phyloP scores from a whole-genome alignment of 2,888 invertebrate genomes.

The Campoplex nolae region DNA sequence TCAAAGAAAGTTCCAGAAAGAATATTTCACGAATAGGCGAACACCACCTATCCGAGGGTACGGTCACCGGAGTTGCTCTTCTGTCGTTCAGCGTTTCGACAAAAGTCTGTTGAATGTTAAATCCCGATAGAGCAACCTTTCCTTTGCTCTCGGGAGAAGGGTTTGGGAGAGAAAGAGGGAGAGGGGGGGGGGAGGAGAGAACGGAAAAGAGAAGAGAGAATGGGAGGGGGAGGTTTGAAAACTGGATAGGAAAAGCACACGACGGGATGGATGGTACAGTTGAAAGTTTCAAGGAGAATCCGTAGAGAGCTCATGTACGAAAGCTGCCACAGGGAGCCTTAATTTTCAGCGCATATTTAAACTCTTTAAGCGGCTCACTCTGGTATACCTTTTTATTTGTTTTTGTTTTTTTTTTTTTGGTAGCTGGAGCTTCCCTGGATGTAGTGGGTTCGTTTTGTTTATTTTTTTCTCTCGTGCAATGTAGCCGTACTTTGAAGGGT shows the following conservation, averaged over 20 bases:
- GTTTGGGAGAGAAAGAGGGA: background rate
- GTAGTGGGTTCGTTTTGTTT: constrained; percentile 37
- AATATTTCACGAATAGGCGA: background rate
- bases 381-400: constrained; percentile 63
- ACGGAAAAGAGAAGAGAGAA: constrained; percentile 17
- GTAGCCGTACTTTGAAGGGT: constrained; percentile 22
- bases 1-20: background rate
- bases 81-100: constrained; percentile 39
- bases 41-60: background rate
- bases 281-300: constrained; percentile 61
- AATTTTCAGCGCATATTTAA: constrained; percentile 79
- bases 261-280: constrained; percentile 52
- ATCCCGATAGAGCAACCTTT: constrained; percentile 54
- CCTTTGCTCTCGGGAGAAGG: constrained; percentile 23
- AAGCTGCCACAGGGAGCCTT: constrained; percentile 71
- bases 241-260: constrained; percentile 24
- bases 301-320: constrained; percentile 45
- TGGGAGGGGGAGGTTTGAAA: background rate
- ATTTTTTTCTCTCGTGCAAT: constrained; percentile 18
- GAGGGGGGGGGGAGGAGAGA: constrained; percentile 14
- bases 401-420: constrained; percentile 39
- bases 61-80: constrained; percentile 40
- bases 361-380: constrained; percentile 76
- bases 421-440: constrained; percentile 39
- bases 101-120: constrained; percentile 61